Evolutionary conservation across 2,113 vertebrate genomes (phyloP), one percentile per base, ranked within the genome.

Genomic region (Amazona guildingii): DNA sequence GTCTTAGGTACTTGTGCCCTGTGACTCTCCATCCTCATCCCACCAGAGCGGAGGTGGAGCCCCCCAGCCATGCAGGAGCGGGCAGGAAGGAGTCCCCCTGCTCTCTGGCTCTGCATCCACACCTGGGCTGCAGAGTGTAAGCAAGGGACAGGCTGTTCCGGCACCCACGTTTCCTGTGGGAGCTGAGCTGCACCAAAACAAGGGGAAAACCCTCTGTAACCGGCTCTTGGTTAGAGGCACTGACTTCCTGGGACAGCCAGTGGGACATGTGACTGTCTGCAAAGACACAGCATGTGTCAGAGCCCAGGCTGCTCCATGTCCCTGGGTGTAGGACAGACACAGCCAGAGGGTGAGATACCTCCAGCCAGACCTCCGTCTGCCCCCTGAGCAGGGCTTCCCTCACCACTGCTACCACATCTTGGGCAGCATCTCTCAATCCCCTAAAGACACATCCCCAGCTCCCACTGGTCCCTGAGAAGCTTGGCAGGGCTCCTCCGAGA

Each of bases 91-190:
- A 66, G 52, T 44, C 3, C 10, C 59, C 11, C 31, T 1, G 4
- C 54, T 43, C 31, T 77, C 43, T 6, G 4, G 44, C 48, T 75
- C 52, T 4, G 1, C 21, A n/a, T 49, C 9, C 4, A 25, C 74
- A 92, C 35, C 67, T 82, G 83, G 41, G 48, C 57, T 87, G 63
- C 72, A 23, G 69, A 35, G 1, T 0, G 62, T 37, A 88, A 90
- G 48, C 1, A 0, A 93, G 31, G 35, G n/a, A 85, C 1, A 1
- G 61, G 55, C n/a, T 76, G 72, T 52, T 90, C 48, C 1, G 4
- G 41, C 67, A 73, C 80, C 70, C 76, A 51, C 18, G 2, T 78
- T 94, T 96, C 94, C 88, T 92, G 91, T 97, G 87, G 46, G 85
- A 96, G 92, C 39, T 17, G 10, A 90, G 37, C 46, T 89, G 73